These are phyloP conservation scores for Actenoides hombroni DNA, from an alignment of 2,113 vertebrate genomes.

Conservation along the genomic window DNA sequence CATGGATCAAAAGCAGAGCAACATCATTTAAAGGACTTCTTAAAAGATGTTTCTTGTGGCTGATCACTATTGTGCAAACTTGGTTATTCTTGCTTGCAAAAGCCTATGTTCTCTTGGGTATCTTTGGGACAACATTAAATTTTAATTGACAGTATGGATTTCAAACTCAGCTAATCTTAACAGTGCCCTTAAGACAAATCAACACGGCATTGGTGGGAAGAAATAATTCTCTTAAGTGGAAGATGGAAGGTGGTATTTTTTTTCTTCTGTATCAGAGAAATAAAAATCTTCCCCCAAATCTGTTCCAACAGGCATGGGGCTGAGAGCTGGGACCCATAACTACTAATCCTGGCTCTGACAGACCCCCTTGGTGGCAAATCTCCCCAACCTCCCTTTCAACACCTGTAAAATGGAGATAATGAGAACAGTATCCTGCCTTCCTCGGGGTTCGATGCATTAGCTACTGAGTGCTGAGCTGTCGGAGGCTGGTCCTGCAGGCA, in stretches of 20 bases:
- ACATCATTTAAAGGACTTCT: not conserved
- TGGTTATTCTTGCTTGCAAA: not conserved
- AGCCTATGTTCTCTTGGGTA: not conserved
- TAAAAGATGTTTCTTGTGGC: not conserved
- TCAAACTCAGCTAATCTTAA: not conserved
- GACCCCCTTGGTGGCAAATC: not conserved
- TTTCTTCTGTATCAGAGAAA: not conserved
- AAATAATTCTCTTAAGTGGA: not conserved
- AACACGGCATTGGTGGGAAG: not conserved
- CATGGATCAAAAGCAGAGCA: not conserved
- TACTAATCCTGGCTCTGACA: not conserved
- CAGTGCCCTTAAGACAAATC: not conserved
- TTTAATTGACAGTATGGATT: not conserved
- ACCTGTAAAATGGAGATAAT: not conserved
- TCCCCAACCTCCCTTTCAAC: not conserved
- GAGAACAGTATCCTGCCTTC: not conserved
- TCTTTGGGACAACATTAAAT: not conserved
- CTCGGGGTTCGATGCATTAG: fast-evolving
- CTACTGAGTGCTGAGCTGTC: fast-evolving
- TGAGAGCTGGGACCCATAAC: not conserved
- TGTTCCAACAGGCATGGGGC: not conserved
- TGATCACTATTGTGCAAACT: not conserved
- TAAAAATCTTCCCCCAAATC: not conserved
- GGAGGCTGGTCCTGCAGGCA: not conserved
- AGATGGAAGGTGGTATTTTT: not conserved